phyloP scores from a whole-genome alignment of 1,140 invertebrate species.

The Monochamus saltuarius region DNA sequence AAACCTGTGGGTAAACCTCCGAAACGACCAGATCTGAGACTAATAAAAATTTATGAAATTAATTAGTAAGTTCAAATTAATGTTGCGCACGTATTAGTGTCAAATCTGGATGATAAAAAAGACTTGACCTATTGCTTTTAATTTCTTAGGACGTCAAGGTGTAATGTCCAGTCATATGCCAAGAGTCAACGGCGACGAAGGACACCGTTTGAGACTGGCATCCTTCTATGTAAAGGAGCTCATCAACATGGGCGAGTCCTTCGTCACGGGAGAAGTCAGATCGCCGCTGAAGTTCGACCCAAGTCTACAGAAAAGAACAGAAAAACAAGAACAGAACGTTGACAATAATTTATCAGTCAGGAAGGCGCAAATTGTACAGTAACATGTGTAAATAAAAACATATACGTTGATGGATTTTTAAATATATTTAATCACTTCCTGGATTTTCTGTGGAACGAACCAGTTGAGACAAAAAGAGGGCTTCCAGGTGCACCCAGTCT shows the following conservation, averaged over 20 bases:
- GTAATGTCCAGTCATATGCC: slow-evolving; percentile 41
- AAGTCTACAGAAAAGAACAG: too few species aligned
- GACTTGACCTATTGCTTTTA: background rate
- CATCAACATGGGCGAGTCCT: slow-evolving; percentile 35
- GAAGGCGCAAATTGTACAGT: too few species aligned
- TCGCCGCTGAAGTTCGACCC: background rate
- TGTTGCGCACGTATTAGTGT: background rate
- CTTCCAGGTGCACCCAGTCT: slow-evolving; percentile 35
- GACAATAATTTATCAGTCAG: too few species aligned
- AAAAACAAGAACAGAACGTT: too few species aligned
- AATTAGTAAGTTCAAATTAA: too few species aligned
- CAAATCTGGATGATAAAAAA: slow-evolving; percentile 7
- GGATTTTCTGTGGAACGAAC: slow-evolving; percentile 26
- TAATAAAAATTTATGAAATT: too few species aligned
- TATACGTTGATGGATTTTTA: too few species aligned
- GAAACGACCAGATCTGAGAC: too few species aligned
- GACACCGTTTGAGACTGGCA: slow-evolving; percentile 28
- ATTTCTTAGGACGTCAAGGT: slow-evolving; percentile 37
- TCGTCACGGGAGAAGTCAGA: slow-evolving; percentile 28
- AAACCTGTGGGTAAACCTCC: too few species aligned
- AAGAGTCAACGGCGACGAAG: slow-evolving; percentile 37
- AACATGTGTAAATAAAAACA: too few species aligned
- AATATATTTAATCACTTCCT: background rate
- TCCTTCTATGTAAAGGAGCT: slow-evolving; percentile 25
- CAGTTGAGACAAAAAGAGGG: slow-evolving; percentile 34